Conservation (phyloP, 2,797 vertebrate genomes). For the Pseudochaenichthys georgianus region DNA sequence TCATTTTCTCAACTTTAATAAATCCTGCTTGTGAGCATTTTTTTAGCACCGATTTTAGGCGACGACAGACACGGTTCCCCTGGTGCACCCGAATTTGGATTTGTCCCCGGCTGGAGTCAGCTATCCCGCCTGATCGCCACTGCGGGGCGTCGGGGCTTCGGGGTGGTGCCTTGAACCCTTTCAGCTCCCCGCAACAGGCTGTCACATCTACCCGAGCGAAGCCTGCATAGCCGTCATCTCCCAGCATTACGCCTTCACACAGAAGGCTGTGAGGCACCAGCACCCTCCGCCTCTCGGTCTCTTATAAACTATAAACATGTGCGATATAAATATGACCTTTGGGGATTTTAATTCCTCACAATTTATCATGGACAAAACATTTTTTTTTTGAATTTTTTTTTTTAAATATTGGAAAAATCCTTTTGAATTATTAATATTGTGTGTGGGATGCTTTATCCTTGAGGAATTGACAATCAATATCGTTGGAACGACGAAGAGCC, state of each 20-base stretch:
- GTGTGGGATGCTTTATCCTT: background rate
- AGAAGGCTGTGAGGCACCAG: background rate
- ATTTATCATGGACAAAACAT: no score
- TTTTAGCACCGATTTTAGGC: conserved; percentile 45
- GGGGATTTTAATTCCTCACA: background rate
- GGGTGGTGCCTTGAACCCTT: conserved; percentile 69
- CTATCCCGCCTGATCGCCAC: conserved; percentile 77
- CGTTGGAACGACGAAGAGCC: background rate
- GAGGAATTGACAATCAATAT: background rate
- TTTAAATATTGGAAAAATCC: no score
- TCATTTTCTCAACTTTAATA: conserved; percentile 60
- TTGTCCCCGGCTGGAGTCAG: conserved; percentile 48
- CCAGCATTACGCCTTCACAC: conserved; percentile 23
- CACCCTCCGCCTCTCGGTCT: conserved; percentile 1
- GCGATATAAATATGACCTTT: conserved; percentile 15
- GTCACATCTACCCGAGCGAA: background rate
- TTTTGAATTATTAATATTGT: background rate
- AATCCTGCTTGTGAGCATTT: conserved; percentile 53
- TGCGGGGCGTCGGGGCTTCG: conserved; percentile 89
- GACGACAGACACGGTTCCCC: conserved; percentile 49
- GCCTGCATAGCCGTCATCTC: conserved; percentile 23
- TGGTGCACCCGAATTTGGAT: conserved; percentile 49
- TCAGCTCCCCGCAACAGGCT: conserved; percentile 52
- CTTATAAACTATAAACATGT: background rate
- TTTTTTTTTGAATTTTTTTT: no score